These are phyloP conservation scores for Taenioides sp. DNA, from an alignment of 2,797 vertebrate genomes.

Conservation along the genomic window DNA sequence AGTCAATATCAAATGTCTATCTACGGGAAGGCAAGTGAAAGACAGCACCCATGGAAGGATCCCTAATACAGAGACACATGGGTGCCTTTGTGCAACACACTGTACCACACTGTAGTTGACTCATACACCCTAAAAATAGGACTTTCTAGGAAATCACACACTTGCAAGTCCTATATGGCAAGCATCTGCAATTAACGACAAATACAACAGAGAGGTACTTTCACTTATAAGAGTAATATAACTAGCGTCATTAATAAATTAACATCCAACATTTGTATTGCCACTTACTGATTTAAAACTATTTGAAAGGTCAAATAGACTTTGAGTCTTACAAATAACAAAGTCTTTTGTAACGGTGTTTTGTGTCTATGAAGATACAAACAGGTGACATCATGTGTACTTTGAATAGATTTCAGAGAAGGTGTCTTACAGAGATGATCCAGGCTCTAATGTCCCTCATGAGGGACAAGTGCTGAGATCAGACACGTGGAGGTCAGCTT, in stretches of 20 bases:
- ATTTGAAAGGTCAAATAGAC: no score
- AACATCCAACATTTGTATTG: background rate
- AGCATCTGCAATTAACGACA: background rate
- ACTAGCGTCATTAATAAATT: background rate
- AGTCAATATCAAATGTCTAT: conserved; percentile 43
- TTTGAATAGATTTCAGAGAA: background rate
- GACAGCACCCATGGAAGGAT: conserved; percentile 26
- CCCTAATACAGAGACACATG: conserved; percentile 32
- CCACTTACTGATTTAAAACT: background rate
- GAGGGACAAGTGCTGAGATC: conserved; percentile 4
- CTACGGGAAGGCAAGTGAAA: conserved; percentile 49
- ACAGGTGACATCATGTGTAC: background rate
- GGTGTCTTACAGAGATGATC: no score
- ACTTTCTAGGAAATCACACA: conserved; percentile 30
- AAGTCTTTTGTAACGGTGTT: no score
- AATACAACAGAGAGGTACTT: background rate
- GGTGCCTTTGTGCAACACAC: conserved; percentile 55
- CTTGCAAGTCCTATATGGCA: conserved; percentile 24
- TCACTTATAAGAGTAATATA: background rate
- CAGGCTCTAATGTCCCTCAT: background rate
- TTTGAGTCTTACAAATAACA: no score
- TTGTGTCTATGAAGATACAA: no score
- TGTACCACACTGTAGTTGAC: conserved; percentile 60
- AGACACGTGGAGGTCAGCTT: background rate
- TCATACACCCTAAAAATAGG: conserved; percentile 65